Base-by-base conservation (phyloP, 1,140 invertebrate species). In the Calephelis nemesis region DNA sequence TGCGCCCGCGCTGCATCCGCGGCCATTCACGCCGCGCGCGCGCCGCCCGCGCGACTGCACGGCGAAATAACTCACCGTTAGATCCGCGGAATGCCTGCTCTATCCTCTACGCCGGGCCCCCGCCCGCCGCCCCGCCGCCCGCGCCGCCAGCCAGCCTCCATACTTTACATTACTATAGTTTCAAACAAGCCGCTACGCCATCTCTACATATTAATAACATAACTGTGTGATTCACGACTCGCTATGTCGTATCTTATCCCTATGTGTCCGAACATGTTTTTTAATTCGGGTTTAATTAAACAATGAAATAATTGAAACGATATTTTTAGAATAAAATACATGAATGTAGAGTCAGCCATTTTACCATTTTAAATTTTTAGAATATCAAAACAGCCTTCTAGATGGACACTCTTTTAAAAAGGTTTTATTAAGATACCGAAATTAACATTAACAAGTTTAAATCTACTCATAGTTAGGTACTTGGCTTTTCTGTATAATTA, bases 11-110 rank as follows among this genome's bases (percentile, higher is more conserved):
- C 77, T 87, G 85, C 85, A 88, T 85, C 83, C 77, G 79, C 87
- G 87, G 85, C 87, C 88, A 88, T 88, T 88, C 87, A 89, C 86
- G 71, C 78, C 78, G 78, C 79, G 85, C 30, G 30, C 81, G 77
- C 78, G 81, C 84, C 79, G 42, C 62, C 40, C 60, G 60, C 52
- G 10, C 78, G 78, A 79, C 83, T 82, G 76, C 78, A 81, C 84
- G 79, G 88, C 88, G 83, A 91, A 91, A 89, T 91, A 88, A 82
- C 83, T 89, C 83, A 88, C 88, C 88, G 88, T 91, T 91, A 91
- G 78, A 80, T 75, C 76, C 77, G 82, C 79, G 87, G 86, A 88
- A 88, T 87, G 85, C 78, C 77, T 78, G 80, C 78, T 83, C 87
- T 85, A 87, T 82, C 54, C 83, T 87, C 81, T 83, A 83, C 79